Base-by-base conservation (phyloP, 2,797 vertebrate genomes). In the Lacerta agilis region DNA sequence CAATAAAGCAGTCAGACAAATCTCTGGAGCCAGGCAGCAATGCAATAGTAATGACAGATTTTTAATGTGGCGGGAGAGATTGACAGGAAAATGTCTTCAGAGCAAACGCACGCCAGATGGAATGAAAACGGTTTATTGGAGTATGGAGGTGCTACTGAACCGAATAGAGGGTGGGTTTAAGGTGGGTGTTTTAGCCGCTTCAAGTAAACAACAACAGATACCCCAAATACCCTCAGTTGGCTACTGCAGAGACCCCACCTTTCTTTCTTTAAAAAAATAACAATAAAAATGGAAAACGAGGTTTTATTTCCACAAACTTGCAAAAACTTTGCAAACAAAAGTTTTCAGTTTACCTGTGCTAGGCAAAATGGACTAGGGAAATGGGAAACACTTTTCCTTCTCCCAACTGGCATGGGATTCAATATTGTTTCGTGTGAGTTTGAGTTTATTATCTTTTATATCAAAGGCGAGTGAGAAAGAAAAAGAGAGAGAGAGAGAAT, bases 81-180 rank as follows among this genome's bases (percentile, higher is more conserved):
- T 99, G 98, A 99, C 98, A 99, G 98, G 97, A 97, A 97, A 97
- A 96, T 98, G 98, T 98, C 98, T 98, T 98, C 98, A 97, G 98
- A 98, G 98, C 98, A 98, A 98, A 97, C 96, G 97, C 97, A 97
- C 97, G 98, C 98, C 98, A 99, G 98, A 99, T 99, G 98, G 98
- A 98, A 98, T 97, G 98, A 98, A 97, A 98, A 98, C 98, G 97
- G 98, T 97, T 98, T 98, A 98, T 96, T 98, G 98, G 98, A 98
- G 98, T 98, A 98, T 98, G 98, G 98, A 98, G 98, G 98, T 97
- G 96, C 93, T 88, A 91, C 94, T 96, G 95, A 96, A 96, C 95
- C 95, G 85, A 91, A 95, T 94, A 94, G 94, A 96, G 96, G 96
- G 95, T 41, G 90, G 96, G 95, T 82, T 90, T 93, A 95, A 95